These are phyloP conservation scores for Sciurus vulgaris DNA, from an alignment of 2,797 vertebrate species.

Conservation along the genomic window DNA sequence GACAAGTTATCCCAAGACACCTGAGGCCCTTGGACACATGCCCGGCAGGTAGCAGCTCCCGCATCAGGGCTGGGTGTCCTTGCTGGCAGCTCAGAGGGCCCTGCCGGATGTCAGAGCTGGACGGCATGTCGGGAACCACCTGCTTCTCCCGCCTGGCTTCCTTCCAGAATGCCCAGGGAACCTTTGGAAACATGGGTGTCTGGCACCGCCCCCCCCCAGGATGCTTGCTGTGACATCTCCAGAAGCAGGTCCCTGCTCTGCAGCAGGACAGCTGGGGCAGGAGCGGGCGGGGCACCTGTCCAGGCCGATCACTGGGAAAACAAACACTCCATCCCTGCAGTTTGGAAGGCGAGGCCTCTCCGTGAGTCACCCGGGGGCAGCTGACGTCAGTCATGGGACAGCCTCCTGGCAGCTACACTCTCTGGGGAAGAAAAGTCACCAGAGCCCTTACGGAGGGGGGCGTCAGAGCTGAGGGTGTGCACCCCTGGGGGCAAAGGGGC, in stretches of 20 bases:
- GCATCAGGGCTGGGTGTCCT: accelerated
- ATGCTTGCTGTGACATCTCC: accelerated
- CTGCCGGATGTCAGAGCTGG: no score
- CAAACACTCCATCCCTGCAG: not conserved
- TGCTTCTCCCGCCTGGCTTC: not conserved
- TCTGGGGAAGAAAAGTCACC: not conserved
- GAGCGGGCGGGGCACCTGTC: not conserved
- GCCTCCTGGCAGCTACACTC: not conserved
- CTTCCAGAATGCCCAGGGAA: no score
- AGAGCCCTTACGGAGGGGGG: not conserved
- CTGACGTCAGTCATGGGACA: not conserved
- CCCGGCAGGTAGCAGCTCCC: not conserved
- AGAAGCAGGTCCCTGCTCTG: not conserved
- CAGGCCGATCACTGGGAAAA: not conserved
- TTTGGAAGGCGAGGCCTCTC: not conserved
- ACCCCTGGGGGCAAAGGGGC: not conserved
- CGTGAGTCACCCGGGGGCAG: not conserved
- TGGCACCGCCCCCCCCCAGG: no score
- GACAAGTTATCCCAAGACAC: accelerated
- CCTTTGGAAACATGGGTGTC: not conserved
- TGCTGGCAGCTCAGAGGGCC: accelerated
- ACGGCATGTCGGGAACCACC: accelerated
- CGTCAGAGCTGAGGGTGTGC: not conserved
- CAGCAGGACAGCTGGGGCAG: not conserved
- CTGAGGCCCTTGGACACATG: not conserved